Conservation (phyloP, 2,888 invertebrate genomes). For the Polymixis flavicincta region DNA sequence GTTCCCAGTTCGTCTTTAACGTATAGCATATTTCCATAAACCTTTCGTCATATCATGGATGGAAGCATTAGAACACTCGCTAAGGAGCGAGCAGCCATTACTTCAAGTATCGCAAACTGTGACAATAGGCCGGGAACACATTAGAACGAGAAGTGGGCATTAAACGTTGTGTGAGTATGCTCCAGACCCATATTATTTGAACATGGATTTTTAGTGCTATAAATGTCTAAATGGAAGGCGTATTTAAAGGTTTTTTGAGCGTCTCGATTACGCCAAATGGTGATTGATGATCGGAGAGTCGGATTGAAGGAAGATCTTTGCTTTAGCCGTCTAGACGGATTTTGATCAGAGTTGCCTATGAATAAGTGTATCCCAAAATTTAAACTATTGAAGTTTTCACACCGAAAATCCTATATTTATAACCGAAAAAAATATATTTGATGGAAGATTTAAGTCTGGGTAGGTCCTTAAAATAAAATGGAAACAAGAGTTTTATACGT, state of each 20-base stretch:
- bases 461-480: too few relatives aligned
- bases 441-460: too few relatives aligned
- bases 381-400: too few relatives aligned
- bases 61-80: constrained; percentile 26
- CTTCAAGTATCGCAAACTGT: constrained; percentile 29
- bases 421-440: too few relatives aligned
- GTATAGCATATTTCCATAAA: constrained; percentile 4
- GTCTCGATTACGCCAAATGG: background rate
- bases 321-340: background rate
- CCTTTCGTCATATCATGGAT: constrained; percentile 9
- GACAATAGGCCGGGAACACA: constrained; percentile 49
- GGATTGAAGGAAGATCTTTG: too few relatives aligned
- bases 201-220: constrained; percentile 15
- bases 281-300: too few relatives aligned
- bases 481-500: too few relatives aligned
- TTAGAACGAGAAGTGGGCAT: constrained; percentile 37
- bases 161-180: constrained; percentile 30
- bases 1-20: background rate
- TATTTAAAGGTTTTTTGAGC: constrained; percentile 2
- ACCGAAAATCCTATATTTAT: too few relatives aligned
- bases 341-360: background rate
- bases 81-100: constrained; percentile 38
- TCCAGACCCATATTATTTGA: constrained; percentile 19
- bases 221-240: background rate
- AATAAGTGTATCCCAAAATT: background rate